Evolutionary conservation across 2,888 invertebrate species (phyloP).

Genomic region (Alentia gelatinosa): DNA sequence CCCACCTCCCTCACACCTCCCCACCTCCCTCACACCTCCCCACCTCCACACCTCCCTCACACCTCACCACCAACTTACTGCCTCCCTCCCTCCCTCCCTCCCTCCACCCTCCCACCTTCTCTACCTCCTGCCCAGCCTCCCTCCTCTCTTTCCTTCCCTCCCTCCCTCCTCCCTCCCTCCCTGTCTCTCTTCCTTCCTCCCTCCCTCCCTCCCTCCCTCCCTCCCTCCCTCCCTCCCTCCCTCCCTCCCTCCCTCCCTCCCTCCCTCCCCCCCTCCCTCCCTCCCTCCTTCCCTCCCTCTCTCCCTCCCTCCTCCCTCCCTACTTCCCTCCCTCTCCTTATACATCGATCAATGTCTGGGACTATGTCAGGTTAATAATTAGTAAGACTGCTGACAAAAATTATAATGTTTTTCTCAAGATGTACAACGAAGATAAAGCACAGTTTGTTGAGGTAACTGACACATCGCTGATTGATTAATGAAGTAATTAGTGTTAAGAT

Average conservation of each 20-base stretch:
- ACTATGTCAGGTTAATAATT: too few relatives aligned
- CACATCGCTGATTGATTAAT: too few relatives aligned
- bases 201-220: not conserved
- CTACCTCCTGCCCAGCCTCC: not conserved
- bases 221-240: not conserved
- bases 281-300: not conserved
- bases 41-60: not conserved
- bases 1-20: not conserved
- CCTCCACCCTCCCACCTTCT: not conserved
- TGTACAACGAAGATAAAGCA: too few relatives aligned
- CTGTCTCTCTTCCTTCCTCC: not conserved
- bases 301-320: not conserved
- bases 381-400: too few relatives aligned
- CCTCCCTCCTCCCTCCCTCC: not conserved
- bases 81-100: not conserved
- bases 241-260: not conserved
- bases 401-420: too few relatives aligned
- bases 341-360: too few relatives aligned
- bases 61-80: not conserved
- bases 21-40: not conserved
- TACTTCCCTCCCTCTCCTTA: not conserved
- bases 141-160: not conserved
- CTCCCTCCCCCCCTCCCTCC: not conserved
- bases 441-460: too few relatives aligned
- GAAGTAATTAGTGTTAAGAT: too few relatives aligned